Base-by-base conservation (phyloP, 92 coral and sea anemone species). In the Metridium senile region DNA sequence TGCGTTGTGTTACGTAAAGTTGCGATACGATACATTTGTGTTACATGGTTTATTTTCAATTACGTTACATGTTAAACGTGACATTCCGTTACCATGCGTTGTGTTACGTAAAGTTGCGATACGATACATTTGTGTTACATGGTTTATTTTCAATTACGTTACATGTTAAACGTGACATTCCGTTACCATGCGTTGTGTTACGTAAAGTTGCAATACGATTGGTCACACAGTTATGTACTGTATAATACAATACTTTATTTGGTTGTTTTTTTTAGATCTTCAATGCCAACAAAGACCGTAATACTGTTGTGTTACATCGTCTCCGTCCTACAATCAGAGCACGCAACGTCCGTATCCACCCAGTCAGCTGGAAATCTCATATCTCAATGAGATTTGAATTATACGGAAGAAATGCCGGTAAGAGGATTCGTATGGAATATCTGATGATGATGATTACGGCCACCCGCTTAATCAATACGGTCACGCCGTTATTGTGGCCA, bases 391-490 rank as follows among this genome's bases (percentile, higher is more conserved):
- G 97, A 62, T 35, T 89, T 20, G 97, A 92, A 71, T 74, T 82
- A 30, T 89, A 89, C 71, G 97, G 97, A 62, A 76, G 80, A 47
- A 63, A 74, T 51, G 71, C 83, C 33, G 92, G 96, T 90, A 81
- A 30, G 89, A n/a, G n/a, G n/a, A n/a, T n/a, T n/a, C n/a, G n/a
- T n/a, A 47, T 32, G 9, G 16, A 20, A 70, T 33, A 13, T 18
- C 53, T 23, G 30, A 26, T 16, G 45, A 0, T 26, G 43, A 27
- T 62, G 3, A 62, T 39, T n/a, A n/a, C n/a, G n/a, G n/a, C n/a
- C n/a, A n/a, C n/a, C n/a, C n/a, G n/a, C n/a, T n/a, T n/a, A n/a
- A n/a, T n/a, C n/a, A n/a, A 45, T 45, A 45, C 9, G 8, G 9
- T 45, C 52, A 45, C 17, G 9, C n/a, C n/a, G n/a, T n/a, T n/a